Conservation (phyloP, 2,888 invertebrate species). For the Acleris laterana region DNA sequence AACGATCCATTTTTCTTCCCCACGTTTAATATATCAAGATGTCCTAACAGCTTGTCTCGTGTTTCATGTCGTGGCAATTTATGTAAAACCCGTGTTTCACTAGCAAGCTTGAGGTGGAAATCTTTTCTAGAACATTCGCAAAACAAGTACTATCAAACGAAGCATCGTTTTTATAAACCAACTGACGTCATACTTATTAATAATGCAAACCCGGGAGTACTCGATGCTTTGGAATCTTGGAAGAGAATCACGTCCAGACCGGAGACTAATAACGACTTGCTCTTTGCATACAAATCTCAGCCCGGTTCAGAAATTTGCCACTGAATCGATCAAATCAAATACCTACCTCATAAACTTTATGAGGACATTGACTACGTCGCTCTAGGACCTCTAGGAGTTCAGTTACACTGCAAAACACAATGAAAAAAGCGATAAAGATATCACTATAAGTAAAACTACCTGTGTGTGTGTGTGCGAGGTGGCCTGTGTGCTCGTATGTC, state of each 20-base stretch:
- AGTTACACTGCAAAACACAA: background rate
- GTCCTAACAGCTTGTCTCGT: conserved; percentile 3
- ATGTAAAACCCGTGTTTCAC: background rate
- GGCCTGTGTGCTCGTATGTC: too few species aligned
- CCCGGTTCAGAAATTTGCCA: conserved; percentile 13
- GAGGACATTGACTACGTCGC: conserved; percentile 2
- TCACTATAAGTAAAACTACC: background rate
- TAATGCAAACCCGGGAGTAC: conserved; percentile 6
- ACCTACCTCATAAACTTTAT: conserved; percentile 9
- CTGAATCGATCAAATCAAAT: conserved; percentile 12
- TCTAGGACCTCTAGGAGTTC: background rate
- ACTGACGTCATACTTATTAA: conserved; percentile 9
- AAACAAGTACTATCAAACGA: background rate
- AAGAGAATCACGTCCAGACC: conserved; percentile 23
- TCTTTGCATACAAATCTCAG: conserved; percentile 28
- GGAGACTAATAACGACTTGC: conserved; percentile 24
- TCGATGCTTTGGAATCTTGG: conserved; percentile 13
- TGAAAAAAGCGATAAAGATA: background rate
- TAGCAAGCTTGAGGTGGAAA: background rate
- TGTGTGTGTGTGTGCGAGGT: too few species aligned
- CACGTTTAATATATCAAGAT: conserved; percentile 17
- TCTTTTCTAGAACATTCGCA: background rate
- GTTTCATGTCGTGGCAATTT: conserved; percentile 4
- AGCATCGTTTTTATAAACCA: background rate
- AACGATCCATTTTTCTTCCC: background rate